Evolutionary conservation across 2,113 vertebrate species (phyloP), one percentile per base, ranked within the genome.

Genomic region (Galbula dea): DNA sequence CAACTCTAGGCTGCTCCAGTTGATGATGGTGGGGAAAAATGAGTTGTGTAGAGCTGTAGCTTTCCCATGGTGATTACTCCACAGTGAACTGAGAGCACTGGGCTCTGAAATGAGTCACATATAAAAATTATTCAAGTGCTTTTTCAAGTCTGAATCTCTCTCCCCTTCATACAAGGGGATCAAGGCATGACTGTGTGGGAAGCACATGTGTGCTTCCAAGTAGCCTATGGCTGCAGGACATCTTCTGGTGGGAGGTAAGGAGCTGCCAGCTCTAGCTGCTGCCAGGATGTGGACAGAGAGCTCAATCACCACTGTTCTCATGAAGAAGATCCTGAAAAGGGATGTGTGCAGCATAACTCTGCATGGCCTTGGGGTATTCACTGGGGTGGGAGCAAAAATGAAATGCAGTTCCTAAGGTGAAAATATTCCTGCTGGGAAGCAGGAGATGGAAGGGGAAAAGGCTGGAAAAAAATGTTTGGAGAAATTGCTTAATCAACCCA

Each of bases 321-420:
- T 7, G 55, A 36, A 66, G 58, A 51, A 48, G 36, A n/a, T 27
- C 41, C 14, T 23, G 46, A 27, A 69, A 83, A 71, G 29, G 26
- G 61, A 45, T 7, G 1, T 36, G 18, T 61, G 65, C 37, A 57
- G 20, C 1, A 3, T 22, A 66, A 55, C 41, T 19, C 36, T 4
- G 0, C 0, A 0, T 45, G 30, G 66, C 61, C 37, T 21, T 0
- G 0, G 10, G 41, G 6, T 43, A 18, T 76, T 88, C 63, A n/a
- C 30, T 1, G 0, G 22, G 46, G 5, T 3, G 12, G 30, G 22
- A 26, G 13, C 6, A 57, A 34, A 68, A 79, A 34, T 17, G 4
- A 49, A 76, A 71, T 23, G 12, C n/a, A 34, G 0, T 41, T 77
- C 32, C 52, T 62, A 57, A 58, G 2, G 12, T 49, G 27, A 26